Percentiles rank a stretch among this genome's conserved stretches.
phyloP scores from a whole-genome alignment of 2,888 invertebrate species.

The Callimorpha dominula region DNA sequence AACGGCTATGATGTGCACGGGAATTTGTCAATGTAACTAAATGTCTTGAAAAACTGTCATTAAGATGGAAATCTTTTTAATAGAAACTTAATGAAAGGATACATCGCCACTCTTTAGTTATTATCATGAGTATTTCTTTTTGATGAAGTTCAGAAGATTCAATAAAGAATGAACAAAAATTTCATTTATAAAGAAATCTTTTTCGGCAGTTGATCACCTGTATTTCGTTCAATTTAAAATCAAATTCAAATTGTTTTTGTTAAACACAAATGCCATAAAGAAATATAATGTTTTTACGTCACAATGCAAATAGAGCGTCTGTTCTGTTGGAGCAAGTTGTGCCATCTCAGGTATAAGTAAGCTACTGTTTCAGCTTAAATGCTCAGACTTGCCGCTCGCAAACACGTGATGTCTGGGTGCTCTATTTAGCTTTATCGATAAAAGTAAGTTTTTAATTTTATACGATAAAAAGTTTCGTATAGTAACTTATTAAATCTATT shows the following conservation, averaged over 20 bases:
- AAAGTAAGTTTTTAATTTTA: not conserved
- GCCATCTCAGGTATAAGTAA: constrained; percentile 85
- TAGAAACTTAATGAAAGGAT: too few relatives aligned
- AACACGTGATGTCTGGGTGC: constrained; percentile 62
- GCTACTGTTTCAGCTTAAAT: constrained; percentile 85
- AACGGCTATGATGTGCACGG: too few relatives aligned
- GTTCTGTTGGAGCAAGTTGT: constrained; percentile 70
- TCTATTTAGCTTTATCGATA: constrained; percentile 18
- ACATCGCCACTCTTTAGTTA: not conserved
- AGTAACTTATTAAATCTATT: too few relatives aligned
- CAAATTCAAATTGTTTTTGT: not conserved
- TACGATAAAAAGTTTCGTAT: too few relatives aligned
- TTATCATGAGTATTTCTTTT: not conserved
- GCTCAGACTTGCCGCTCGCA: constrained; percentile 75
- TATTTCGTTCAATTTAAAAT: not conserved
- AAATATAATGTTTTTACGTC: constrained; percentile 20
- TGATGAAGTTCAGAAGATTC: not conserved
- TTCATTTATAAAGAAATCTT: too few relatives aligned
- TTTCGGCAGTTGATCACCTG: too few relatives aligned
- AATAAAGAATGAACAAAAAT: too few relatives aligned
- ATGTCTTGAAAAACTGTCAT: too few relatives aligned
- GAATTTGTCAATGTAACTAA: not conserved
- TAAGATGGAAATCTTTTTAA: too few relatives aligned
- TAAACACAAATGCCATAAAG: not conserved
- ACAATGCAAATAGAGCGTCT: constrained; percentile 38